phyloP scores from a whole-genome alignment of 2,797 vertebrate genomes.

The Nyctalus aviator region DNA sequence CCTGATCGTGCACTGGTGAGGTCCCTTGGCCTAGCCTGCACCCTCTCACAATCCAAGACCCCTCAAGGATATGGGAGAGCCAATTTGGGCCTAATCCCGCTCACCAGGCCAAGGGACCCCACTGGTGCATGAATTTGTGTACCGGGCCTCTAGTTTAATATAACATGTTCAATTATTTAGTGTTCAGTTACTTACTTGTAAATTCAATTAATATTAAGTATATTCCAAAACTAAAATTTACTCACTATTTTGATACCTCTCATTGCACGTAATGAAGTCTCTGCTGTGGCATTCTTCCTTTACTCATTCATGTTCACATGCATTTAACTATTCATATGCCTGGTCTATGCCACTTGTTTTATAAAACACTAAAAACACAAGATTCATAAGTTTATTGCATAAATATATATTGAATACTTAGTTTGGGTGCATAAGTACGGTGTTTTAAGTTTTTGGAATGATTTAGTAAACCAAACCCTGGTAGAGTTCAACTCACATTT shows the following conservation, averaged over 20 bases:
- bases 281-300: not conserved
- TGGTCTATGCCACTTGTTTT: not conserved
- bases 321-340: not conserved
- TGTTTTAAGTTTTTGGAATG: not conserved
- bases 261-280: not conserved
- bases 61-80: no score
- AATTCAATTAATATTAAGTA: not conserved
- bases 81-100: no score
- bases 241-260: not conserved
- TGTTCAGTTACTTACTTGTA: not conserved
- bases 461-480: not conserved
- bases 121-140: no score
- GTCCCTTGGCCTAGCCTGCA: no score
- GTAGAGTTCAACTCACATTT: not conserved
- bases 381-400: not conserved
- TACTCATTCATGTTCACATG: not conserved
- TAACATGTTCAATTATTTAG: not conserved
- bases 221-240: not conserved
- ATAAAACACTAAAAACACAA: not conserved
- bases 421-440: not conserved
- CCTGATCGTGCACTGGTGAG: no score
- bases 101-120: no score
- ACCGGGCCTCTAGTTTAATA: not conserved
- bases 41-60: no score
- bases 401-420: not conserved